A percentile compares a stretch with the other conserved stretches of the same genome.
Evolutionary conservation across 2,797 vertebrate species (phyloP).

Genomic region (Bovichtus variegatus): DNA sequence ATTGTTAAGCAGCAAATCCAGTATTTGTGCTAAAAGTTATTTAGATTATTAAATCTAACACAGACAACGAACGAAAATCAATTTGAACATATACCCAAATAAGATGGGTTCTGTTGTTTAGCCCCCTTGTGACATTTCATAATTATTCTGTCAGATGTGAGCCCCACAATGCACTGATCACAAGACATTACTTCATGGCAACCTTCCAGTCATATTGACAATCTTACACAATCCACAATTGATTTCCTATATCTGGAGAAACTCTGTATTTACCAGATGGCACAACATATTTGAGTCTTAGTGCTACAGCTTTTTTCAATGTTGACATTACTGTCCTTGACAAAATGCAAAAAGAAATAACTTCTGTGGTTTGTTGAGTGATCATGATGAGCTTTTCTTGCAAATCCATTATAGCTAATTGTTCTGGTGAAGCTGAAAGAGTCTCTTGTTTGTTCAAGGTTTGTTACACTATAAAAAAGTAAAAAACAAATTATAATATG

Average conservation of each 20-base stretch:
- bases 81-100: background rate
- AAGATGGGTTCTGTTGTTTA: background rate
- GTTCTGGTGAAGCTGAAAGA: background rate
- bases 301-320: conserved; percentile 6
- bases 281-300: conserved; percentile 8
- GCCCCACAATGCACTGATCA: background rate
- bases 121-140: background rate
- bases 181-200: background rate
- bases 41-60: background rate
- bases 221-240: background rate
- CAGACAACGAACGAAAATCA: background rate
- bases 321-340: background rate
- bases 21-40: background rate
- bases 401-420: background rate
- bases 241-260: background rate
- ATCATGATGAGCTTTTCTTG: background rate
- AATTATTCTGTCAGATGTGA: background rate
- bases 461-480: background rate
- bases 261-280: conserved; percentile 11
- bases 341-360: background rate
- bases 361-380: background rate
- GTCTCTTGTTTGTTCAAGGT: background rate
- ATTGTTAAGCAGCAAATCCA: background rate
- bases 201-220: background rate
- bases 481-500: background rate